phyloP scores from a whole-genome alignment of 2,888 invertebrate genomes.

The Caenorhabditis drosophilae region DNA sequence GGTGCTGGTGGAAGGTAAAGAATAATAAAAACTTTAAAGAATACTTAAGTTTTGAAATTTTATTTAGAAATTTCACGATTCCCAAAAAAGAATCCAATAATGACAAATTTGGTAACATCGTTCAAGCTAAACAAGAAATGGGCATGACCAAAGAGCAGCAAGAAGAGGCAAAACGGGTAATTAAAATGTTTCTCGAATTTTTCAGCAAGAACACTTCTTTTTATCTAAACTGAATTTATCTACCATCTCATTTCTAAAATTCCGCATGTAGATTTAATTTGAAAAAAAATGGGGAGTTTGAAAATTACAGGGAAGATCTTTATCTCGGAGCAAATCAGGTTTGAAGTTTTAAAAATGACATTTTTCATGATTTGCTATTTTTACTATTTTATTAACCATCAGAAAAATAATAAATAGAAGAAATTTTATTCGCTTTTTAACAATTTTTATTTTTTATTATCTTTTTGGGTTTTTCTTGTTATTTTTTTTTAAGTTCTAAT shows the following conservation, averaged over 20 bases:
- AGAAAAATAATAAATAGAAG: no score
- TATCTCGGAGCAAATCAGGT: not conserved
- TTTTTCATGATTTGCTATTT: no score
- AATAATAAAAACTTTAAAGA: not conserved
- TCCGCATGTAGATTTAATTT: not conserved
- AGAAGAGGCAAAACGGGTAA: slow-evolving; percentile 85
- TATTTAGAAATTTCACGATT: slow-evolving; percentile 45
- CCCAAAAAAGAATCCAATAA: slow-evolving; percentile 60
- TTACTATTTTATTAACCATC: no score
- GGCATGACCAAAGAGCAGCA: slow-evolving; percentile 99
- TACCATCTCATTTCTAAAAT: not conserved
- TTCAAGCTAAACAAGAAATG: slow-evolving; percentile 90
- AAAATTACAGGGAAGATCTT: not conserved
- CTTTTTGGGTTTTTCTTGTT: not conserved
- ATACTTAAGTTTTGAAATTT: not conserved
- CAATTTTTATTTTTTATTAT: not conserved
- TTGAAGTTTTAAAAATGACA: not conserved
- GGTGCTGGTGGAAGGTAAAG: slow-evolving; percentile 33
- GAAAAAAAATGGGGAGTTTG: not conserved
- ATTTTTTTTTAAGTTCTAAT: not conserved
- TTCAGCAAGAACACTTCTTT: not conserved
- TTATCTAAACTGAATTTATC: not conserved
- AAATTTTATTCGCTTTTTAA: slow-evolving; percentile 5
- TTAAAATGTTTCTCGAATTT: no score
- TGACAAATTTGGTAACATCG: slow-evolving; percentile 76